Evolutionary conservation across 2,888 invertebrate species (phyloP).

Genomic region (Agrochola lota): DNA sequence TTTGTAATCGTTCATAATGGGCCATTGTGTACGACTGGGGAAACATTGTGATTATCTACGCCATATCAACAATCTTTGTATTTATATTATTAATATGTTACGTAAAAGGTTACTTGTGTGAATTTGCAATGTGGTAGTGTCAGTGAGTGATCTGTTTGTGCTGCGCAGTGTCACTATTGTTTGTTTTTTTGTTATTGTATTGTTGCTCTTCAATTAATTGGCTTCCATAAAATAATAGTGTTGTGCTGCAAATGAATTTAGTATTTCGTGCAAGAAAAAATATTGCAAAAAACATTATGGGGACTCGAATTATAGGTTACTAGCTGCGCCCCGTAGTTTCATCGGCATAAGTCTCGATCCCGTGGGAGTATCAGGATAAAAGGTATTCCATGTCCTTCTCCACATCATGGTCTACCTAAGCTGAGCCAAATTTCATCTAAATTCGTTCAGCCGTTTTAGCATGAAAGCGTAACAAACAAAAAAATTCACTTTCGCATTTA

Average conservation of each 20-base stretch:
- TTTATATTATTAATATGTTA: slow-evolving; percentile 58
- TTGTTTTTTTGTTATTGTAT: not conserved
- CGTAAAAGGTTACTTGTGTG: slow-evolving; percentile 53
- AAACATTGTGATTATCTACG: slow-evolving; percentile 72
- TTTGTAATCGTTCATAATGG: slow-evolving; percentile 74
- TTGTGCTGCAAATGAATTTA: not conserved
- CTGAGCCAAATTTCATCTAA: too few relatives aligned
- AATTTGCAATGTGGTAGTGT: slow-evolving; percentile 32
- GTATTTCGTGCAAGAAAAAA: not conserved
- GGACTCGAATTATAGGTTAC: too few relatives aligned
- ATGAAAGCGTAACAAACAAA: too few relatives aligned
- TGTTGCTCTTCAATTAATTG: not conserved
- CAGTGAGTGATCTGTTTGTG: slow-evolving; percentile 23
- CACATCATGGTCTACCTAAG: too few relatives aligned
- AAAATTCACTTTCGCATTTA: too few relatives aligned
- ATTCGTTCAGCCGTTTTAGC: too few relatives aligned
- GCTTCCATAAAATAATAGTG: not conserved
- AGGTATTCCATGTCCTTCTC: too few relatives aligned
- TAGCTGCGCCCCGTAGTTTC: too few relatives aligned
- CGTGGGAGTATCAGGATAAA: too few relatives aligned
- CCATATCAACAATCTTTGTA: slow-evolving; percentile 65
- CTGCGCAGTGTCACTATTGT: slow-evolving; percentile 34
- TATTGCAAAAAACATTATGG: not conserved
- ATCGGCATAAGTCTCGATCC: too few relatives aligned
- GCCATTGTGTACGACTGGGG: slow-evolving; percentile 77